Evolutionary conservation across 1,140 invertebrate genomes (phyloP), one percentile per base, ranked within the genome.

Genomic region (Drosophila pandora): DNA sequence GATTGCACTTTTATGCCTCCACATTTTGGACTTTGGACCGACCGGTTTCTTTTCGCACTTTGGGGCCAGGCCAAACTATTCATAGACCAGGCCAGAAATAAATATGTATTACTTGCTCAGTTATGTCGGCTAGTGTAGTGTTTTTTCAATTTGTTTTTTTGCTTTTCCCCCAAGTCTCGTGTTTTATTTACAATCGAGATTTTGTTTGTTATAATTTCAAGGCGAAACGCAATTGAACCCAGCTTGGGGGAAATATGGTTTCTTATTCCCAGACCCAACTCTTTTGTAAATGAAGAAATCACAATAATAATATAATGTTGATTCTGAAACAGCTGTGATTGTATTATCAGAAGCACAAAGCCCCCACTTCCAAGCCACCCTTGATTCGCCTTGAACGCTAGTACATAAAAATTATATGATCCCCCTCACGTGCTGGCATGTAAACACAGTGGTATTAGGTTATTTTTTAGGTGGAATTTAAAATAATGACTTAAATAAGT

Each of bases 1-100:
- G 79, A 81, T 69, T 85, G 87, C 79, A 87, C 80, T 88, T 74
- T 79, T 72, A 65, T 76, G 64, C 37, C 37, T 64, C 70, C 47
- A 41, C 58, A 64, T 34, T n/a, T 50, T 87, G 82, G 82, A 85
- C 82, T 85, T 85, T 85, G 82, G 54, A 61, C 69, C 30, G 55
- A 41, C 54, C 49, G 64, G 55, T 50, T 72, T 61, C 61, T 52
- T 23, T 76, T 39, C 56, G 68, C 80, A 45, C 68, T 69, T 74
- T 50, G 48, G 34, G 57, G 55, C 47, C 47, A 58, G 75, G 71
- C 70, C 87, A 85, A 82, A 71, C 70, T 85, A 85, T 82, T 64
- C 63, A 78, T 87, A 81, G 63, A 22, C 9, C 49, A 25, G 43
- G 60, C 60, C 73, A 65, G 56, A 74, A 58, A 61, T 57, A 58